Evolutionary conservation across 2,113 vertebrate species (phyloP), one percentile per base, ranked within the genome.

Genomic region (Nibea coibor): DNA sequence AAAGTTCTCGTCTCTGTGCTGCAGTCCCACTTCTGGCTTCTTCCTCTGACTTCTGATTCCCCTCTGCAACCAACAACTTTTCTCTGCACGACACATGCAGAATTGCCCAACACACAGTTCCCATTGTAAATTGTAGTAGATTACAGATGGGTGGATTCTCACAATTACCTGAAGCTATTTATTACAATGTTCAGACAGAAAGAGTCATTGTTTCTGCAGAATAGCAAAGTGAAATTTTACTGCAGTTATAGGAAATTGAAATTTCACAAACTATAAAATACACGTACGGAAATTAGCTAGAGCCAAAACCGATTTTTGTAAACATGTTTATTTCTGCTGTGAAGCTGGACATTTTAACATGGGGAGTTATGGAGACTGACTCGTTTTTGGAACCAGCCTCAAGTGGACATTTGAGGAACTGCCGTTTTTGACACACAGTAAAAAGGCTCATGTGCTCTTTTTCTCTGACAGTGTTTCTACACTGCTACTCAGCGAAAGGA

Each of bases 1-100:
- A 54, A 85, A 87, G 89, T 61, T 84, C 84, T 86, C n/a, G 61
- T 86, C 87, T 81, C 83, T 50, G 5, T 80, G 80, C 63, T 88
- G 20, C 77, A 90, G 81, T 87, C 82, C 83, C 72, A 79, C 82
- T 82, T 78, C 61, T 89, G 83, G 71, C 70, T 72, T 66, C 53
- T 22, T 62, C 54, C 53, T 39, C 24, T 83, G 87, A 87, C 85
- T 87, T 87, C 78, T 80, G 69, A 80, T 88, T 91, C 67, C 26
- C 75, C 58, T 76, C 75, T 68, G 17, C 31, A 39, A 57, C 56
- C 63, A 77, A 2, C 75, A 79, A 83, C 78, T 47, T 88, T 86
- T 62, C 39, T 81, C 39, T 20, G 22, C 31, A 69, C n/a, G 53
- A 20, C 8, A 16, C 54, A 53, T 35, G 22, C 11, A 56, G 43